phyloP scores from a whole-genome alignment of 2,113 vertebrate genomes.

The Gopherus flavomarginatus region DNA sequence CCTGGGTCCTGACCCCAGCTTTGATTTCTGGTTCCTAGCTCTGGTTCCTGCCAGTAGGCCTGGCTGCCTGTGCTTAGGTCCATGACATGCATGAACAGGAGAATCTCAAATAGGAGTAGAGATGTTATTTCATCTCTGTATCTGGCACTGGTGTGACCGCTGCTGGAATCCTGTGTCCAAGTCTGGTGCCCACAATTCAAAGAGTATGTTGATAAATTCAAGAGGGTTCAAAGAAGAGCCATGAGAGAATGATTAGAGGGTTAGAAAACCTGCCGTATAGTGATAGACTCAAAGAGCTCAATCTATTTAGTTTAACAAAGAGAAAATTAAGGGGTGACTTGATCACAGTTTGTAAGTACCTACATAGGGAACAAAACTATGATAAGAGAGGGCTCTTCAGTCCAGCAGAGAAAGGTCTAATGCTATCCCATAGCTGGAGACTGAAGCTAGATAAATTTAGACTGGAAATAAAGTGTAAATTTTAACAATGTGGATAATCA shows the following conservation, averaged over 20 bases:
- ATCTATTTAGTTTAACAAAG: background rate
- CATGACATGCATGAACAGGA: background rate
- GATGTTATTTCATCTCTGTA: background rate
- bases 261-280: background rate
- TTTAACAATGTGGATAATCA: too few relatives aligned
- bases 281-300: background rate
- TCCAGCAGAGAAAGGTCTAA: too few relatives aligned
- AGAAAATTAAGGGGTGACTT: background rate
- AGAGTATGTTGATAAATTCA: background rate
- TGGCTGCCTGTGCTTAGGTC: background rate
- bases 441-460: too few relatives aligned
- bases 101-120: background rate
- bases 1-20: background rate
- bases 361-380: too few relatives aligned
- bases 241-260: background rate
- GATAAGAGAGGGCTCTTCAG: too few relatives aligned
- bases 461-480: too few relatives aligned
- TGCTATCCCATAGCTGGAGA: too few relatives aligned
- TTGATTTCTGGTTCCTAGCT: background rate
- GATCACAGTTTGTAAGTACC: too few relatives aligned
- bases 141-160: background rate
- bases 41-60: background rate
- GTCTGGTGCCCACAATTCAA: background rate
- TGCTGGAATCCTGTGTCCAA: background rate
- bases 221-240: background rate